Evolutionary conservation across 2,113 vertebrate species (phyloP).

Genomic region (Hylia prasina): DNA sequence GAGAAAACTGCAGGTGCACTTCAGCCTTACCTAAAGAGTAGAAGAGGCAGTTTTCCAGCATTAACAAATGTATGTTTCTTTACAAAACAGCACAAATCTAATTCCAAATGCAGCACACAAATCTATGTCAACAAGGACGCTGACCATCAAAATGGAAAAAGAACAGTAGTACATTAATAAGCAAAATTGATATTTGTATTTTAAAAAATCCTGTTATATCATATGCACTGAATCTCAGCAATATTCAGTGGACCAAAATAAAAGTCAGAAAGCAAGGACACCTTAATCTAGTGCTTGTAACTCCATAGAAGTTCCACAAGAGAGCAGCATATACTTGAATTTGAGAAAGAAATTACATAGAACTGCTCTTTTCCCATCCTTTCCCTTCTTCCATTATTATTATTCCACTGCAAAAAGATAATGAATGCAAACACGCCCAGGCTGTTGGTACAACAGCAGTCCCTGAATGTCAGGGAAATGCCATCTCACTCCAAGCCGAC

Average conservation of each 20-base stretch:
- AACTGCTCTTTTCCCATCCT: neutral
- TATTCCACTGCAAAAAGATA: neutral
- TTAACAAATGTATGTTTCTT: neutral
- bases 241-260: neutral
- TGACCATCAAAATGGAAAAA: neutral
- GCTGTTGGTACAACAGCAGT: neutral
- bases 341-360: neutral
- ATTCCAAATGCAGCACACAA: neutral
- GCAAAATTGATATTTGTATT: neutral
- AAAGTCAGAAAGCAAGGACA: neutral
- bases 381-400: neutral
- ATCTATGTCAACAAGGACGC: neutral
- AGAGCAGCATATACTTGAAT: constrained; percentile 59
- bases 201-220: neutral
- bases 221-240: neutral
- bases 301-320: constrained; percentile 16
- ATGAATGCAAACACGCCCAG: constrained; percentile 2
- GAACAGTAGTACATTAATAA: neutral
- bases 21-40: neutral
- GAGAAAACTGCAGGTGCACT: neutral
- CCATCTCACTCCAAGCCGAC: neutral
- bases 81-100: neutral
- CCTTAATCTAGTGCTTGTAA: neutral
- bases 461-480: neutral
- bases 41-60: neutral